Base-by-base conservation (phyloP, 2,113 vertebrate genomes). In the Connochaetes taurinus region DNA sequence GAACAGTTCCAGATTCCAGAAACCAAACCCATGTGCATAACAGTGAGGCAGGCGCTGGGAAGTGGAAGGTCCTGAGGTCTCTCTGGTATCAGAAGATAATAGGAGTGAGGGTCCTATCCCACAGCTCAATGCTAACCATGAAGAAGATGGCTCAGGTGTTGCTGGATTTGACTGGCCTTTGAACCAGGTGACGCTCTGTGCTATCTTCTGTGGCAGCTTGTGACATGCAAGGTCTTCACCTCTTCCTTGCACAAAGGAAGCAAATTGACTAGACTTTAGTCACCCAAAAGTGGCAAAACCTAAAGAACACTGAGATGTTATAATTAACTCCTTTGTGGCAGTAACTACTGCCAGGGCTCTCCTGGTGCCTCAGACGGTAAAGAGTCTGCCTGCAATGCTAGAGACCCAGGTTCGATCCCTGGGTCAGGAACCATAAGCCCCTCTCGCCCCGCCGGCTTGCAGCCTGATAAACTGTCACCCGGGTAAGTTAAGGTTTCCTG, bases 191-290 rank as follows among this genome's bases (percentile, higher is more conserved):
- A 67, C 2, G 5, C 14, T 92, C 47, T 57, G 58, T 36, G 21
- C 86, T 94, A 19, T 53, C 2, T 23, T 95, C 64, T 91, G 5
- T 52, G 36, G 19, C 64, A 86, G 45, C 45, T 58, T 92, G 16
- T 58, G 60, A 83, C 10, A 40, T 13, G 52, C 47, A 52, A 9
- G 5, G 31, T 50, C 29, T 96, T 91, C 25, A 5, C 19, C 36
- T 96, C 50, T 95, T 97, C 43, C 87, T 96, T 91, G 31, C 21
- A 74, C 19, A 85, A 96, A 92, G 29, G 60, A 93, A 27, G 6
- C 33, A 92, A 76, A 71, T 2, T 40, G 14, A n/a, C 17, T n/a
- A 12, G 15, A 82, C 6, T 50, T 29, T 60, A 55, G 15, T 29
- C 29, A 83, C 21, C 57, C 76, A 27, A 40, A 40, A 71, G 29